A percentile compares a stretch with the other conserved stretches of the same genome.
These are phyloP conservation scores for Perca fluviatilis DNA, from an alignment of 2,113 vertebrate genomes.

Conservation along the genomic window DNA sequence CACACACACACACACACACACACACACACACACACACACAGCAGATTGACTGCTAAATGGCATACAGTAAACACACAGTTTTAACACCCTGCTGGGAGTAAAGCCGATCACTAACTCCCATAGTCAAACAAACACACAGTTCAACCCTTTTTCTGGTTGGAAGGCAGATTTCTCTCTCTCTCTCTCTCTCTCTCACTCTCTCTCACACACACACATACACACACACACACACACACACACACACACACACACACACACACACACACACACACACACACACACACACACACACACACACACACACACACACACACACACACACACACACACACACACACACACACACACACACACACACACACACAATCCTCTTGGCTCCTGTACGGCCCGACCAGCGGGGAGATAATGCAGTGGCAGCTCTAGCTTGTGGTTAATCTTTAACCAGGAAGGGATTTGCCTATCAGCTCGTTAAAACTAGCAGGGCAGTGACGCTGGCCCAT, in stretches of 20 bases:
- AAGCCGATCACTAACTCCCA: constrained; percentile 78
- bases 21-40: constrained; percentile 40
- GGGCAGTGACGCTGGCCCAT: constrained; percentile 64
- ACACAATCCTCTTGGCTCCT: constrained; percentile 75
- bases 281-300: constrained; percentile 21
- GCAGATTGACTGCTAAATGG: constrained; percentile 76
- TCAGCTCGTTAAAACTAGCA: constrained; percentile 86
- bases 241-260: no score
- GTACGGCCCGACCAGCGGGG: constrained; percentile 74
- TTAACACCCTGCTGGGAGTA: constrained; percentile 78
- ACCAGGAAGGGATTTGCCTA: constrained; percentile 87
- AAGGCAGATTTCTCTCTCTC: constrained; percentile 68
- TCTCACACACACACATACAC: background rate
- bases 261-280: constrained; percentile 22
- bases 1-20: no score
- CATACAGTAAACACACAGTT: constrained; percentile 78
- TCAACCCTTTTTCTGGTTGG: constrained; percentile 69
- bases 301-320: constrained; percentile 12
- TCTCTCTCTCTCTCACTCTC: background rate
- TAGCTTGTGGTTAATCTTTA: constrained; percentile 84
- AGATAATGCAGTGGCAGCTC: constrained; percentile 83
- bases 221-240: constrained; percentile 12
- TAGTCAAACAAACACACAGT: constrained; percentile 69
- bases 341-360: constrained; percentile 64
- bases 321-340: constrained; percentile 21